phyloP scores from a whole-genome alignment of 2,797 vertebrate species.

The Hybognathus amarus region DNA sequence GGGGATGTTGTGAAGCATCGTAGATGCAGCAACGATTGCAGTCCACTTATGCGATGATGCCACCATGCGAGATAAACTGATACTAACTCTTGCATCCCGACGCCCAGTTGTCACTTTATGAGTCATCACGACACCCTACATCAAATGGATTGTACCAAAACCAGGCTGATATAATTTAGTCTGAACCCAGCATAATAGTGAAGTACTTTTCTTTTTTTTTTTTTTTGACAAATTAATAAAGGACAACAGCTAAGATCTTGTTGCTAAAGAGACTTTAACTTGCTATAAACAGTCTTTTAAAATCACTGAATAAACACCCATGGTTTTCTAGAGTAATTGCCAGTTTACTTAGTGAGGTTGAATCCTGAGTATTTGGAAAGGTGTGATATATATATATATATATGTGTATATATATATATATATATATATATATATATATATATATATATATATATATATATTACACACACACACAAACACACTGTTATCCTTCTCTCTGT shows the following conservation, averaged over 20 bases:
- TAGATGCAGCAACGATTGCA: not conserved
- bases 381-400: conserved; percentile 75
- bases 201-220: not conserved
- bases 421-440: no score
- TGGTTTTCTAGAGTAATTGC: not conserved
- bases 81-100: not conserved
- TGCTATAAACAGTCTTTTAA: not conserved
- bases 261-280: not conserved
- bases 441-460: no score
- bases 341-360: not conserved
- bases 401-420: conserved; percentile 15
- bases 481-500: conserved; percentile 87
- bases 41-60: no score
- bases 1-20: not conserved
- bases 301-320: not conserved
- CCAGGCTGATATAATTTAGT: not conserved
- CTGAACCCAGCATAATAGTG: not conserved
- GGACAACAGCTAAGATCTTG: not conserved
- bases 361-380: conserved; percentile 65
- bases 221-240: not conserved
- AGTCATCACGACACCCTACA: not conserved
- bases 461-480: no score
- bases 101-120: not conserved
- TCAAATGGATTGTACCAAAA: not conserved
- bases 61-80: not conserved